Evolutionary conservation across 2,797 vertebrate species (phyloP).

Genomic region (Eremophila alpestris): DNA sequence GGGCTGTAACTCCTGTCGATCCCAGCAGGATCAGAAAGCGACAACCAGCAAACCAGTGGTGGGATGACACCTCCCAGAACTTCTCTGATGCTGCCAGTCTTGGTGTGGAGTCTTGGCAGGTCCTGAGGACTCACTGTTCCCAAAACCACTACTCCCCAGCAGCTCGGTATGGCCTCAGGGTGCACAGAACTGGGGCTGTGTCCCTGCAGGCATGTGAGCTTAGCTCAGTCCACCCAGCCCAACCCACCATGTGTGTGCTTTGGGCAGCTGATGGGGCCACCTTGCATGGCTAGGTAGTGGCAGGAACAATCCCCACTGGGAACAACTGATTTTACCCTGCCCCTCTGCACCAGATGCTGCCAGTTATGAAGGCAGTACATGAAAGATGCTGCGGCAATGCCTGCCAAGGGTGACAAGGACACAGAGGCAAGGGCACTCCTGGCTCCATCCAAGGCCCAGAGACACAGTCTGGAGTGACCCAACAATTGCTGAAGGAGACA

Average conservation of each 20-base stretch:
- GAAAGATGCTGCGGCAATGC: neutral
- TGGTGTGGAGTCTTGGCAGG: neutral
- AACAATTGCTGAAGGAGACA: neutral
- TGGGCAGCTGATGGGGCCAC: neutral
- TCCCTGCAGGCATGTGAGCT: neutral
- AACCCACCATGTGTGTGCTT: neutral
- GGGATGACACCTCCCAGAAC: neutral
- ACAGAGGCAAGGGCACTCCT: neutral
- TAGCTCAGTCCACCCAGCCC: neutral
- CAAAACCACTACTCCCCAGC: rapidly evolving
- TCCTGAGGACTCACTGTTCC: neutral
- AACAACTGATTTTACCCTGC: neutral
- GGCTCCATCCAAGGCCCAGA: neutral
- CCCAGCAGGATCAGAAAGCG: neutral
- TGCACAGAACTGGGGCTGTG: neutral
- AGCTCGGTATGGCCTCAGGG: neutral
- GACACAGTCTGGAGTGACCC: neutral
- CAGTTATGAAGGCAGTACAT: neutral
- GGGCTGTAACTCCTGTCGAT: neutral
- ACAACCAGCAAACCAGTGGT: neutral
- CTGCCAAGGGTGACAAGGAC: neutral
- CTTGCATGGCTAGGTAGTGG: neutral
- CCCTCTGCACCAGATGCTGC: neutral
- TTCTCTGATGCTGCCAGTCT: neutral
- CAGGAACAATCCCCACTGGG: neutral